phyloP scores from a whole-genome alignment of 1,140 invertebrate species.

The Brachionus angularis region DNA sequence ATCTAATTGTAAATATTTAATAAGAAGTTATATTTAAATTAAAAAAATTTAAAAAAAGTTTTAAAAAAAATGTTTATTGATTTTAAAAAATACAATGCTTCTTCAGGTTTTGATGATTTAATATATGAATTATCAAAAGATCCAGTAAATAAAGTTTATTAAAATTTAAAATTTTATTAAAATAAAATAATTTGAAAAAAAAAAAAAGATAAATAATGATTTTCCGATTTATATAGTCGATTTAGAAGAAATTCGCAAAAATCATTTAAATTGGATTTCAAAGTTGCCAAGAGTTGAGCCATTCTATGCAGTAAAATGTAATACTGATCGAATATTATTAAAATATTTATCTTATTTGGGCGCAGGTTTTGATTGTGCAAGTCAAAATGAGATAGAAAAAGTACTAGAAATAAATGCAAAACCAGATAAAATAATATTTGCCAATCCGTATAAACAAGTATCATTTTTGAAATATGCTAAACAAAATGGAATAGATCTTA shows the following conservation, averaged over 20 bases:
- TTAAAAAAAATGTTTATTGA: too few species aligned
- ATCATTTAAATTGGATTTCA: slow-evolving; percentile 76
- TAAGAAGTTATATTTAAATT: too few species aligned
- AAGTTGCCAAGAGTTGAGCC: slow-evolving; percentile 81
- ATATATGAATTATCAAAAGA: too few species aligned
- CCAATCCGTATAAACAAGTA: slow-evolving; percentile 92
- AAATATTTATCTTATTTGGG: slow-evolving; percentile 79
- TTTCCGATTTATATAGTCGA: slow-evolving; percentile 91
- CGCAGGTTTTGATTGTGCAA: slow-evolving; percentile 89
- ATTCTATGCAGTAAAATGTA: slow-evolving; percentile 96
- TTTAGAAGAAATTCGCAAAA: slow-evolving; percentile 77
- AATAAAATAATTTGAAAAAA: too few species aligned
- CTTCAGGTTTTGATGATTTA: too few species aligned
- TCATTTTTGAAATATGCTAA: slow-evolving; percentile 83
- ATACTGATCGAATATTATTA: slow-evolving; percentile 76
- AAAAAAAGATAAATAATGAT: slow-evolving; percentile 64
- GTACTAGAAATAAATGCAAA: slow-evolving; percentile 72
- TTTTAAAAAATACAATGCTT: too few species aligned
- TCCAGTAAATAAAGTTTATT: too few species aligned
- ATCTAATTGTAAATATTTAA: too few species aligned
- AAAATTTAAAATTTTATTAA: too few species aligned
- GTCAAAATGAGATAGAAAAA: slow-evolving; percentile 82
- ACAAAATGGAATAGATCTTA: slow-evolving; percentile 69
- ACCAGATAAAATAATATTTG: slow-evolving; percentile 83
- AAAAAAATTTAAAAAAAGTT: too few species aligned